phyloP scores from a whole-genome alignment of 2,113 vertebrate species.

The Euleptes europaea region DNA sequence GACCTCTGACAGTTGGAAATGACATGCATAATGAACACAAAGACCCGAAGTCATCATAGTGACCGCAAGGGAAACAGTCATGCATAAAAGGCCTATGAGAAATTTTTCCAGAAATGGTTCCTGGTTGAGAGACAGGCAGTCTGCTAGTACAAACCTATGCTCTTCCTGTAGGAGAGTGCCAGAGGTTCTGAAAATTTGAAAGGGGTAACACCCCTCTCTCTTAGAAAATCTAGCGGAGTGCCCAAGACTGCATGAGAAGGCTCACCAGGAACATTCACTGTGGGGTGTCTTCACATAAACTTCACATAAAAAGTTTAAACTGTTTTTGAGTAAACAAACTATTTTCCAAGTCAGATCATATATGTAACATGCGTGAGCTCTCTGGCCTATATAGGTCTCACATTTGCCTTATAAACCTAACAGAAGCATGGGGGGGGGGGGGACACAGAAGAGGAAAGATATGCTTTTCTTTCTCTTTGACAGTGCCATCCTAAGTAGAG shows the following conservation, averaged over 20 bases:
- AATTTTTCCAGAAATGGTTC: neutral
- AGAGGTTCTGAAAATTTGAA: neutral
- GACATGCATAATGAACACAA: too few species aligned
- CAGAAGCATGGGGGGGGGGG: neutral
- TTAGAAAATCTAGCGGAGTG: neutral
- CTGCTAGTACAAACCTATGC: neutral
- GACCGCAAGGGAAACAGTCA: too few species aligned
- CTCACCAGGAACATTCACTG: neutral
- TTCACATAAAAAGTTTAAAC: too few species aligned
- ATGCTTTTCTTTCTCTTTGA: neutral
- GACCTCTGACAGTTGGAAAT: too few species aligned
- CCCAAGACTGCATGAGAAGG: neutral
- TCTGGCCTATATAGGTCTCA: neutral
- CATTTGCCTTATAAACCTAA: neutral
- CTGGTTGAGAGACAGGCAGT: neutral
- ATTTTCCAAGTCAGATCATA: neutral
- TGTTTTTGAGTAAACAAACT: too few species aligned
- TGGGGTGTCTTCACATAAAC: too few species aligned
- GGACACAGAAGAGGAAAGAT: slow-evolving; percentile 15
- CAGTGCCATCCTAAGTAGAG: too few species aligned
- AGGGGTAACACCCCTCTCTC: neutral
- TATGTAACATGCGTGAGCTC: neutral
- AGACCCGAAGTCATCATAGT: too few species aligned
- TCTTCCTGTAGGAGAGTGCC: neutral
- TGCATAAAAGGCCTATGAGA: too few species aligned